Evolutionary conservation across 2,797 vertebrate species (phyloP).

Genomic region (Tarsius wallacei): DNA sequence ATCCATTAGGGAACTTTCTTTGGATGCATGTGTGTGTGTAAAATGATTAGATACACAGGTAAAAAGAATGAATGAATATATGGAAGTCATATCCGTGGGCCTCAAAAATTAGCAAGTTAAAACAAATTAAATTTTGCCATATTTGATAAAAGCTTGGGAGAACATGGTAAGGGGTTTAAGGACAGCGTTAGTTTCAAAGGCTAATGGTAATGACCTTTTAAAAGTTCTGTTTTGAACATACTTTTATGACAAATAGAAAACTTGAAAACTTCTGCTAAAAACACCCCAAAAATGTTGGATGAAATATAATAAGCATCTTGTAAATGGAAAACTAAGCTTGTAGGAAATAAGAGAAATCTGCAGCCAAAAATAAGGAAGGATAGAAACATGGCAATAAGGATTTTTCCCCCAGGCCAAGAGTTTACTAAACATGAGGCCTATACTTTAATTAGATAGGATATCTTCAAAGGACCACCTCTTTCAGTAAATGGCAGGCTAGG

Average conservation of each 20-base stretch:
- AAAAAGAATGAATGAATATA: neutral
- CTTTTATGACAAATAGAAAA: conserved; percentile 39
- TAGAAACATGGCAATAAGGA: neutral
- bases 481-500: neutral
- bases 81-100: neutral
- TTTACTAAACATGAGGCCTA: neutral
- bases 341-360: neutral
- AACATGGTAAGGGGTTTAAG: neutral
- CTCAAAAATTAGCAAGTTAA: conserved; percentile 55
- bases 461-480: neutral
- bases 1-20: conserved; percentile 35
- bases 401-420: neutral
- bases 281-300: neutral
- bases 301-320: neutral
- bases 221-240: conserved; percentile 13
- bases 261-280: neutral
- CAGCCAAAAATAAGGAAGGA: neutral
- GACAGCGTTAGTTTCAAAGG: neutral
- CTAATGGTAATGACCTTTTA: conserved; percentile 23
- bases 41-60: neutral
- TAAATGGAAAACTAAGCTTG: neutral
- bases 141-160: neutral
- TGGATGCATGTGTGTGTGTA: neutral
- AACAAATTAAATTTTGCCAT: neutral
- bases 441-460: neutral